Evolutionary conservation across 1,140 invertebrate species (phyloP), one percentile per base, ranked within the genome.

Genomic region (Prorops nasuta): DNA sequence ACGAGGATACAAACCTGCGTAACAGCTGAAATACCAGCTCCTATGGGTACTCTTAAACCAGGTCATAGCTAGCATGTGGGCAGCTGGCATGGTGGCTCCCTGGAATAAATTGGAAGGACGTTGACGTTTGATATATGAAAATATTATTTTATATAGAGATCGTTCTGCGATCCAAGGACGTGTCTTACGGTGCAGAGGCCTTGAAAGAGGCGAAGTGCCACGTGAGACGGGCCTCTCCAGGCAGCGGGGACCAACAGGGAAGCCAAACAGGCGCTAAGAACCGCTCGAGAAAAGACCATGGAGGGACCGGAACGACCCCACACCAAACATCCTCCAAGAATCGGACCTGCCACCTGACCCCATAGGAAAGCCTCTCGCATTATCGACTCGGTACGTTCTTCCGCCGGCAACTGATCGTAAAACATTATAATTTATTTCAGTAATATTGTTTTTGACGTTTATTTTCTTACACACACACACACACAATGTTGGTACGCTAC

Each of bases 81-180:
- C 80, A 15, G 81, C 80, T 15, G 81, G 81, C 80, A 80, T 82
- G 3, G 79, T 82, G 18, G 80, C 79, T 21, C 81, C 81, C 80
- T 82, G 24, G 18, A 67, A 60, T 15, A 46, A 34, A 43, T n/a
- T n/a, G n/a, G 9, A 17, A 12, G 17, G 44, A 50, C 44, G 10
- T 50, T 14, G 43, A 22, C 20, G 14, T 24, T 17, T 32, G 31
- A 47, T n/a, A n/a, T n/a, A n/a, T n/a, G n/a, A 46, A 24, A 46
- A 18, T 44, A 9, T 12, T 44, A 1, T 10, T 3, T 44, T 16
- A 32, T 18, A 28, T 28, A 4, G 24, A 28, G 10, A 6, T 6
- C 4, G 4, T 28, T 28, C 24, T 28, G 24, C 10, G 24, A 28
- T 6, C 10, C 10, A 6, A 4, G 24, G 10, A n/a, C n/a, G n/a